phyloP scores from a whole-genome alignment of 2,113 vertebrate species.

The Gadus macrocephalus region DNA sequence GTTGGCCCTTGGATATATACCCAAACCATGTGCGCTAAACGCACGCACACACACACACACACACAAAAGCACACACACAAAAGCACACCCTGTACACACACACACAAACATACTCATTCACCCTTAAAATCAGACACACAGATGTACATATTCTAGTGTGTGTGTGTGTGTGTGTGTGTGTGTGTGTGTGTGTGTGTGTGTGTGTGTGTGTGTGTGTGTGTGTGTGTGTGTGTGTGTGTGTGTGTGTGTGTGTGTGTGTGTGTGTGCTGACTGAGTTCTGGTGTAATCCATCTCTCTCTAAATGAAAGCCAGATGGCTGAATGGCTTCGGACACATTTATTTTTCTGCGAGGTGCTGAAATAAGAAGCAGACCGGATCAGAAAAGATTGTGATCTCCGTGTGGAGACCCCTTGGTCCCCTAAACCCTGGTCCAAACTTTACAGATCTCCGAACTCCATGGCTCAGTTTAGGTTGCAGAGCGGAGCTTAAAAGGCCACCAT shows the following conservation, averaged over 20 bases:
- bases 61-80: constrained; percentile 10
- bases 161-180: too few species aligned
- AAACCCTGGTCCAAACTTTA: too few species aligned
- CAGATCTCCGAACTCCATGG: too few species aligned
- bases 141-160: not conserved
- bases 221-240: too few species aligned
- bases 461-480: too few species aligned
- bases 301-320: constrained; percentile 37
- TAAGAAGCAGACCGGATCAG: constrained; percentile 48
- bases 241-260: too few species aligned
- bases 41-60: constrained; percentile 3
- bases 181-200: too few species aligned
- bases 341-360: constrained; percentile 52
- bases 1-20: too few species aligned
- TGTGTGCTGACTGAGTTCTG: constrained; percentile 43
- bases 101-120: too few species aligned
- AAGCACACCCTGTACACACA: constrained; percentile 21
- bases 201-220: too few species aligned
- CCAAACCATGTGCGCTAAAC: too few species aligned
- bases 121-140: constrained; percentile 4
- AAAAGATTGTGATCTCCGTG: constrained; percentile 42
- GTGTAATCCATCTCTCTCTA: constrained; percentile 60
- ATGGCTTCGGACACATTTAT: constrained; percentile 54
- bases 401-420: constrained; percentile 33
- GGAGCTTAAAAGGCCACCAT: too few species aligned